These are phyloP conservation scores for Ficedula albicollis DNA, from an alignment of 2,797 vertebrate species.

Conservation along the genomic window DNA sequence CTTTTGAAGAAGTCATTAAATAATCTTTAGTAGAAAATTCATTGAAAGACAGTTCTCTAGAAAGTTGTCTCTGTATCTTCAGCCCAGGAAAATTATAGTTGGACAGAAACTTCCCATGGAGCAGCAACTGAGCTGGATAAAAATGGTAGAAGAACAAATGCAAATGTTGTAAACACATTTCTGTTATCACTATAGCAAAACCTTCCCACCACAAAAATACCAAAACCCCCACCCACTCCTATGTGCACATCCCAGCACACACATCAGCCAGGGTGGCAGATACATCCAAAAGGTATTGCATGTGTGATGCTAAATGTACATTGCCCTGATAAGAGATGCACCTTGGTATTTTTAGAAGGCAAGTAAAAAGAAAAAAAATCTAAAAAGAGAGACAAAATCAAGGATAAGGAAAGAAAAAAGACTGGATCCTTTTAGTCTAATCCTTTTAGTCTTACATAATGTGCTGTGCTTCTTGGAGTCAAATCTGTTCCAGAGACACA, in stretches of 20 bases:
- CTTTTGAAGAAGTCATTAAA: neutral
- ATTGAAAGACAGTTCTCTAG: neutral
- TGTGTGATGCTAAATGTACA: neutral
- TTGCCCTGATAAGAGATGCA: neutral
- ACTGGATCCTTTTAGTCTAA: neutral
- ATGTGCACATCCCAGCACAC: accelerated
- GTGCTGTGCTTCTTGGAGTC: neutral
- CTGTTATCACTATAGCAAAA: neutral
- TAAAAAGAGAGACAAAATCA: neutral
- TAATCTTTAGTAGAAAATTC: neutral
- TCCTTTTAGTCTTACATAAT: neutral
- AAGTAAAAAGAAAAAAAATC: neutral
- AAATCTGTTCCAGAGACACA: neutral
- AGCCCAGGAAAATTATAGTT: neutral
- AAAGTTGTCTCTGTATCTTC: neutral
- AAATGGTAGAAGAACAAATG: neutral
- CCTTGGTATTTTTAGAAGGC: neutral
- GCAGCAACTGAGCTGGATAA: neutral
- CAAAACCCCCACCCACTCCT: neutral
- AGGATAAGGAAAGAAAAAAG: neutral
- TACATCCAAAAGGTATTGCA: neutral
- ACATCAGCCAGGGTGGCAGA: neutral
- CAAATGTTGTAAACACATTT: neutral
- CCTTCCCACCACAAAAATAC: neutral
- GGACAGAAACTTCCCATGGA: neutral